phyloP scores from a whole-genome alignment of 2,888 invertebrate genomes.

The Parnassius apollo region DNA sequence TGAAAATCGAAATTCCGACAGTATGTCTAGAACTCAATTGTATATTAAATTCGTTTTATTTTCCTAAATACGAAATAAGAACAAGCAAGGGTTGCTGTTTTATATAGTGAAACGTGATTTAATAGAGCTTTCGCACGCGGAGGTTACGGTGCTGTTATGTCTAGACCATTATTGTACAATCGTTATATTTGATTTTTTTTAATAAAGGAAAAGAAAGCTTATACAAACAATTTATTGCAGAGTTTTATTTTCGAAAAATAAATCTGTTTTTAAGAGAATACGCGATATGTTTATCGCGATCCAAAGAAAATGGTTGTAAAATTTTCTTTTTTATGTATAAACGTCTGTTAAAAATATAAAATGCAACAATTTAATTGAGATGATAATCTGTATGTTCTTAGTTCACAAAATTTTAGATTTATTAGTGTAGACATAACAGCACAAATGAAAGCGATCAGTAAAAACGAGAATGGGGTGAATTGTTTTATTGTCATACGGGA shows the following conservation, averaged over 20 bases:
- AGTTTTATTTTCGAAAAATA: too few relatives aligned
- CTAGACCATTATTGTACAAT: conserved; percentile 3
- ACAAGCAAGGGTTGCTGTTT: conserved; percentile 51
- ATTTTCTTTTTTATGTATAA: too few relatives aligned
- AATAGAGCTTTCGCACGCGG: conserved; percentile 33
- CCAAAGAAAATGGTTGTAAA: too few relatives aligned
- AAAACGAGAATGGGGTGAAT: conserved; percentile 39
- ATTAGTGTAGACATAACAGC: conserved; percentile 14
- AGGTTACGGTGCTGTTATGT: conserved; percentile 26
- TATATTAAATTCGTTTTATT: conserved; percentile 51
- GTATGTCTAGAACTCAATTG: conserved; percentile 36
- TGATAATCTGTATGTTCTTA: too few relatives aligned
- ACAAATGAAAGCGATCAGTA: conserved; percentile 22
- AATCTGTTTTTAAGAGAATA: too few relatives aligned
- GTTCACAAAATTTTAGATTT: background rate
- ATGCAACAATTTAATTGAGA: too few relatives aligned
- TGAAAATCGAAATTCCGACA: conserved; percentile 13
- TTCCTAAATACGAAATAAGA: conserved; percentile 23
- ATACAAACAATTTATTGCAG: too few relatives aligned
- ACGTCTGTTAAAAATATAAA: too few relatives aligned
- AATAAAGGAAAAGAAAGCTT: too few relatives aligned
- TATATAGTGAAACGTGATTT: conserved; percentile 55
- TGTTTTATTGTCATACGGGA: conserved; percentile 63
- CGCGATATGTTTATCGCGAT: too few relatives aligned
- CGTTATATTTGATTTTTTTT: too few relatives aligned